Evolutionary conservation across 2,113 vertebrate genomes (phyloP).

Genomic region (Kryptolebias marmoratus): DNA sequence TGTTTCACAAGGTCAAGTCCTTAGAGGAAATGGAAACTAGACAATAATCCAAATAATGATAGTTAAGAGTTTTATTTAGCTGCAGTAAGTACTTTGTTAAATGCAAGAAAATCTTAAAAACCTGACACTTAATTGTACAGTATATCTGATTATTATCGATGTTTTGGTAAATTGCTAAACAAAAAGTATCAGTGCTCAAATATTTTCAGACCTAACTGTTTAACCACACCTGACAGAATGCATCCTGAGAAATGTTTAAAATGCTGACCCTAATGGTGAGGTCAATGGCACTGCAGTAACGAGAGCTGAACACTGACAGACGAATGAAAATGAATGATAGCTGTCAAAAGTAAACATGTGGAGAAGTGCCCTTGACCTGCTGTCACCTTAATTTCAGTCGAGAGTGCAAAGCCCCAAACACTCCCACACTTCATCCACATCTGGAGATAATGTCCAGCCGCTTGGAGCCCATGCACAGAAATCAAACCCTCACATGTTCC

Average conservation of each 20-base stretch:
- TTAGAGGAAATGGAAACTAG: neutral
- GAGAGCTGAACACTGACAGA: constrained; percentile 76
- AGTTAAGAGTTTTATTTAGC: neutral
- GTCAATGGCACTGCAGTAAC: constrained; percentile 69
- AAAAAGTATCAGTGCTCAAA: neutral
- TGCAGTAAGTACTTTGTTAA: neutral
- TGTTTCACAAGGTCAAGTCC: too few species aligned
- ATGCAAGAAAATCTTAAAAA: neutral
- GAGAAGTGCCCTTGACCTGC: constrained; percentile 79
- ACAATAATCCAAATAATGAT: neutral
- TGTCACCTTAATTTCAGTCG: constrained; percentile 71
- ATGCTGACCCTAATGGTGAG: constrained; percentile 35
- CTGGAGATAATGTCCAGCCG: constrained; percentile 58
- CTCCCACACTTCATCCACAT: constrained; percentile 69
- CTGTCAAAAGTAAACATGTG: constrained; percentile 78
- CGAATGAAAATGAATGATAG: constrained; percentile 83
- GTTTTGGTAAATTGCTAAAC: neutral
- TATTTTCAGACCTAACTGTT: neutral
- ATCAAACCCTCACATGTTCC: constrained; percentile 24
- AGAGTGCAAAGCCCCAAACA: constrained; percentile 26
- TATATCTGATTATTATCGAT: neutral
- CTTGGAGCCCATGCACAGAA: constrained; percentile 14
- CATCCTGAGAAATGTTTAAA: constrained; percentile 27
- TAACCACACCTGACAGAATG: neutral
- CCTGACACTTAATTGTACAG: neutral